Evolutionary conservation across 2,888 invertebrate species (phyloP).

Genomic region (Noctua fimbriata): DNA sequence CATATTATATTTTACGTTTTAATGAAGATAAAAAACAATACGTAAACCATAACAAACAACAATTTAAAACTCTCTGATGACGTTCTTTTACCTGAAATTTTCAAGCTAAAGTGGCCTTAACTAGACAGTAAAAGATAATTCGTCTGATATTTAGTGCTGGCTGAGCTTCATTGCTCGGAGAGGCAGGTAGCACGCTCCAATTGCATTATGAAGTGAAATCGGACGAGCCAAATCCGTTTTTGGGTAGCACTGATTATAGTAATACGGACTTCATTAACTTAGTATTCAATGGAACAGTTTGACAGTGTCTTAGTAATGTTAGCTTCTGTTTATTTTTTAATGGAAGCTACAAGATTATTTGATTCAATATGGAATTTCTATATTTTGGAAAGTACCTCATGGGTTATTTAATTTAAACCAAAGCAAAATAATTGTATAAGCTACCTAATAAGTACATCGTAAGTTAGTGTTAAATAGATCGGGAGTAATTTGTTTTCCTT

Average conservation of each 20-base stretch:
- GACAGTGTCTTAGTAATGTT: constrained; percentile 32
- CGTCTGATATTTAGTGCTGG: constrained; percentile 73
- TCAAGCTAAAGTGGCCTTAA: constrained; percentile 63
- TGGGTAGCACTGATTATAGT: constrained; percentile 77
- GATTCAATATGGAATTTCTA: not conserved
- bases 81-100: constrained; percentile 39
- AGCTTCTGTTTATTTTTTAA: constrained; percentile 14
- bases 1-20: not conserved
- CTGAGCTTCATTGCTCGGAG: constrained; percentile 75
- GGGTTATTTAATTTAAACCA: no score
- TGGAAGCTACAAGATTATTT: not conserved
- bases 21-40: not conserved
- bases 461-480: no score
- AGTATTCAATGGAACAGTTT: constrained; percentile 38
- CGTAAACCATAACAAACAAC: not conserved
- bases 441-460: no score
- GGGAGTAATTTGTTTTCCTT: no score
- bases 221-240: constrained; percentile 80
- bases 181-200: constrained; percentile 81
- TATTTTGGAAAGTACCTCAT: not conserved
- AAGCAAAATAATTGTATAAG: no score
- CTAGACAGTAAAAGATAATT: constrained; percentile 69
- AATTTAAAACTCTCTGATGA: constrained; percentile 19
- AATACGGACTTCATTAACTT: constrained; percentile 56
- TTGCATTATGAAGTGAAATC: constrained; percentile 83